These are phyloP conservation scores for Dinothrombium tinctorium DNA, from an alignment of 1,140 invertebrate genomes.

Conservation along the genomic window DNA sequence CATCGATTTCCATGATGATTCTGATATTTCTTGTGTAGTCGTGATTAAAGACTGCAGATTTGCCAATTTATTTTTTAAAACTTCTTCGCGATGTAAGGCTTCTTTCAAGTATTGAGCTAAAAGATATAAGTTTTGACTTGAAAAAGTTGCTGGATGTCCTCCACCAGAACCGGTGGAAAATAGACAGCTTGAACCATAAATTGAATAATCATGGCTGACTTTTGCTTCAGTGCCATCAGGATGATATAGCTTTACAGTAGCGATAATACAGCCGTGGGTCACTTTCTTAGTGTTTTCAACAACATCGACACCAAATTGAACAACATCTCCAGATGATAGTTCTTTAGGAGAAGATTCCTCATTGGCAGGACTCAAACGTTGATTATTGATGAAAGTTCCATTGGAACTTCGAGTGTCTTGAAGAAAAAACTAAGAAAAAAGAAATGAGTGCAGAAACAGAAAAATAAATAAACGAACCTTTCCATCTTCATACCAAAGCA, in stretches of 20 bases:
- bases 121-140: conserved; percentile 4
- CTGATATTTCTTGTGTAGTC: conserved; percentile 46
- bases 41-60: conserved; percentile 57
- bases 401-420: conserved; percentile 87
- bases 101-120: conserved; percentile 30
- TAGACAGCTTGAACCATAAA: conserved; percentile 1
- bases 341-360: conserved; percentile 49
- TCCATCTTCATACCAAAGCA: conserved; percentile 78
- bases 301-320: conserved; percentile 98
- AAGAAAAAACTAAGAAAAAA: conserved; percentile 32
- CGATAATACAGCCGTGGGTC: conserved; percentile 85
- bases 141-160: neutral
- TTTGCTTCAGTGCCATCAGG: conserved; percentile 85
- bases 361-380: conserved; percentile 50
- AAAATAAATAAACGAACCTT: conserved; percentile 29
- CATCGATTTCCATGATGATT: conserved; percentile 68
- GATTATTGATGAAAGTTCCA: conserved; percentile 96
- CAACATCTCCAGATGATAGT: conserved; percentile 82
- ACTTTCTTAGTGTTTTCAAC: conserved; percentile 95
- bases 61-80: conserved; percentile 56
- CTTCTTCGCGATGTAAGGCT: conserved; percentile 58
- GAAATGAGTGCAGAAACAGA: conserved; percentile 7
- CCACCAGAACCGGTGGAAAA: conserved; percentile 34
- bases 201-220: conserved; percentile 27
- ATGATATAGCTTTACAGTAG: conserved; percentile 66